Conservation (phyloP, 92 coral and sea anemone species). For the Anthopleura xanthogrammica region DNA sequence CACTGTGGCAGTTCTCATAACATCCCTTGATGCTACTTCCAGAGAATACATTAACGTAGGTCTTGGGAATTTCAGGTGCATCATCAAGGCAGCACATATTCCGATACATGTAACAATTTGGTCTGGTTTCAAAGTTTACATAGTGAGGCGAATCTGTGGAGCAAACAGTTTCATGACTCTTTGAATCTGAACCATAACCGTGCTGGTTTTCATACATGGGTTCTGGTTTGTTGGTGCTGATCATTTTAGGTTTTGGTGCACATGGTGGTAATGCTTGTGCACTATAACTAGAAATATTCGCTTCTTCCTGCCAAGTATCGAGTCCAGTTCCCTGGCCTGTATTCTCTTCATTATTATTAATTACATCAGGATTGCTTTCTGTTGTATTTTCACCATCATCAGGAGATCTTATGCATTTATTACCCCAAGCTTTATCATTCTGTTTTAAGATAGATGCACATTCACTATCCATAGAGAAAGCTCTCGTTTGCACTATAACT, state of each 20-base stretch:
- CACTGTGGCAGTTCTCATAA: constrained; percentile 60
- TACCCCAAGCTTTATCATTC: neutral
- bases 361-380: neutral
- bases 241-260: neutral
- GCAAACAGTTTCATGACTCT: neutral
- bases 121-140: constrained; percentile 27
- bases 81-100: constrained; percentile 38
- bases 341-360: neutral
- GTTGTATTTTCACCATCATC: neutral
- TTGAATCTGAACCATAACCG: neutral
- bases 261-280: too few relatives aligned
- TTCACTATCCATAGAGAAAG: neutral
- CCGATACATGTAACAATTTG: constrained; percentile 66
- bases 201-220: neutral
- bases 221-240: neutral
- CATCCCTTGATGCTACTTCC: constrained; percentile 62
- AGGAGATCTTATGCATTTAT: neutral
- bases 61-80: constrained; percentile 42
- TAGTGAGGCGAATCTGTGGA: neutral
- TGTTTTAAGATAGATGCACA: neutral
- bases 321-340: neutral
- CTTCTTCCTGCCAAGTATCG: neutral
- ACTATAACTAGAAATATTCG: neutral
- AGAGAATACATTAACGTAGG: constrained; percentile 59
- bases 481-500: neutral